Evolutionary conservation across 2,888 invertebrate species (phyloP).

Genomic region (Hydrotaea cyrtoneurina): DNA sequence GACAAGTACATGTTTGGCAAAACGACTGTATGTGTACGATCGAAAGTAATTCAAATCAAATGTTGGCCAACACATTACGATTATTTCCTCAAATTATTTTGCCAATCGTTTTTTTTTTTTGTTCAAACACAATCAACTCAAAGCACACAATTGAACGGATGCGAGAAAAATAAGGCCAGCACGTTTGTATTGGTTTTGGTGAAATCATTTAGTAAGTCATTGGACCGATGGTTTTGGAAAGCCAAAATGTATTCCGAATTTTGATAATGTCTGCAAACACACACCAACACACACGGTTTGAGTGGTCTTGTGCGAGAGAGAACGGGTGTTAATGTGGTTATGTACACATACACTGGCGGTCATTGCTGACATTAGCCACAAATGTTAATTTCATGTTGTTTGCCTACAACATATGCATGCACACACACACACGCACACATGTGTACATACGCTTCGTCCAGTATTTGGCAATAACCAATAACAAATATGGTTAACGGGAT

Average conservation of each 20-base stretch:
- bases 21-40: background rate
- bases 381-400: slow-evolving; percentile 67
- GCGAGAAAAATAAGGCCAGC: background rate
- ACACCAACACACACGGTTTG: background rate
- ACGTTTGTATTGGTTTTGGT: background rate
- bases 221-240: background rate
- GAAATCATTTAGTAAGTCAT: background rate
- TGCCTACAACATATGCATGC: slow-evolving; percentile 29
- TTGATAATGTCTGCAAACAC: background rate
- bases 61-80: background rate
- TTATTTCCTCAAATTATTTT: slow-evolving; percentile 8
- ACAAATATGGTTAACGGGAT: slow-evolving; percentile 7
- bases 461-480: slow-evolving; percentile 8
- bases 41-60: background rate
- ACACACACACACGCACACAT: background rate
- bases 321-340: slow-evolving; percentile 49
- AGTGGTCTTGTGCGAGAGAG: background rate
- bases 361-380: slow-evolving; percentile 60
- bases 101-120: background rate
- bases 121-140: slow-evolving; percentile 44
- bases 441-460: background rate
- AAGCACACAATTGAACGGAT: slow-evolving; percentile 56
- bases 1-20: too few species aligned
- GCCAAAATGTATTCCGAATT: background rate
- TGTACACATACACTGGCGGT: slow-evolving; percentile 56